Evolutionary conservation across 2,113 vertebrate species (phyloP), one percentile per base, ranked within the genome.

Genomic region (Indri indri): DNA sequence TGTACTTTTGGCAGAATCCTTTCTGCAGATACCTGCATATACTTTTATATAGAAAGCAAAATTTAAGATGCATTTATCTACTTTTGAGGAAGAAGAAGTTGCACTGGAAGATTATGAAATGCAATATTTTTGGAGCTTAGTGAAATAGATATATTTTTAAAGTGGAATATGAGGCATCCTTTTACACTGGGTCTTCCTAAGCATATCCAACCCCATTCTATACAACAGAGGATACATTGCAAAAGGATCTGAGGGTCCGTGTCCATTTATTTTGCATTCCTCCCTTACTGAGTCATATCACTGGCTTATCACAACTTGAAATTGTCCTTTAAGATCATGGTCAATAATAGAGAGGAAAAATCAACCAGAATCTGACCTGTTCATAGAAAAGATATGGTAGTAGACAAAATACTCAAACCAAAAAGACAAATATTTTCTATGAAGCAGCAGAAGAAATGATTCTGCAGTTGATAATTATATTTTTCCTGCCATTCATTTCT

Each of bases 271-370:
- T 52, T 7, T 3, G 22, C 23, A 57, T 16, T 73, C 45, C 11
- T 50, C 42, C 63, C 57, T 90, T 34, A 40, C 20, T 45, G 50
- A 89, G 71, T 40, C 90, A 40, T 23, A 20, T 17, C 52, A 42
- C 8, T 34, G 18, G 14, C 3, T 92, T 86, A 42, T 5, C 18
- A 17, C 27, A 90, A 57, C 18, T 89, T 90, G 22, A 96, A 92
- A 76, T 3, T 88, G 47, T 14, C 70, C 81, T 90, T 97, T 92
- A 80, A 95, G 88, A 87, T 83, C 85, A 90, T 14, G 91, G 42
- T 86, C 77, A 96, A 61, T 8, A 57, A 68, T 14, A 95, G 91
- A 96, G 22, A 50, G 47, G 61, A 77, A 86, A 88, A 37, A 81
- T 94, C 40, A 27, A 59, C 22, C 8, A 97, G 87, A 92, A 79